phyloP scores from a whole-genome alignment of 2,888 invertebrate genomes.

The Cephonodes hylas region DNA sequence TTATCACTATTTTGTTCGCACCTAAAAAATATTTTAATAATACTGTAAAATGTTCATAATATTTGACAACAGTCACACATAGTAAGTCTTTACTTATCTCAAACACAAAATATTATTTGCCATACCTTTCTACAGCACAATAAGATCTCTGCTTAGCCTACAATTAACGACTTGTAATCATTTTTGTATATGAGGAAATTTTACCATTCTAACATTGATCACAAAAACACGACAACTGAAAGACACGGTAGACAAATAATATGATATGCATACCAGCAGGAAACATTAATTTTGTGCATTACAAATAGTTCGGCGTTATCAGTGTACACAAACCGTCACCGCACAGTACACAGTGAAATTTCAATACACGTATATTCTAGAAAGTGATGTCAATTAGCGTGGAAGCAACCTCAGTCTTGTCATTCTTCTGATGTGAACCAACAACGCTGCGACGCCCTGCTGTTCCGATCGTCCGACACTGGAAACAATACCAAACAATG shows the following conservation, averaged over 20 bases:
- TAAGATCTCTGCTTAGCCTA: conserved; percentile 2
- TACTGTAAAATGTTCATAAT: conserved; percentile 1
- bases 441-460: conserved; percentile 57
- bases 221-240: not conserved
- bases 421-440: conserved; percentile 69
- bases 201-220: not conserved
- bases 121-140: conserved; percentile 4
- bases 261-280: not conserved
- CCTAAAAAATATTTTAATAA: not conserved
- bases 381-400: conserved; percentile 61
- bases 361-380: conserved; percentile 66
- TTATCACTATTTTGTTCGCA: not conserved
- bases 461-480: conserved; percentile 49
- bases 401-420: conserved; percentile 79
- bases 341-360: conserved; percentile 54
- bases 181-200: not conserved
- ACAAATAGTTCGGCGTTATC: conserved; percentile 13
- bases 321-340: conserved; percentile 52
- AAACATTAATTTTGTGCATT: not conserved
- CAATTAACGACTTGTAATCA: conserved; percentile 1
- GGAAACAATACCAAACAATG: conserved; percentile 29
- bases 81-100: not conserved
- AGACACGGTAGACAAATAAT: conserved; percentile 1
- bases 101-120: conserved; percentile 13
- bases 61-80: conserved; percentile 2